Evolutionary conservation across 2,113 vertebrate species (phyloP).

Genomic region (Rhinopomastus cyanomelas): DNA sequence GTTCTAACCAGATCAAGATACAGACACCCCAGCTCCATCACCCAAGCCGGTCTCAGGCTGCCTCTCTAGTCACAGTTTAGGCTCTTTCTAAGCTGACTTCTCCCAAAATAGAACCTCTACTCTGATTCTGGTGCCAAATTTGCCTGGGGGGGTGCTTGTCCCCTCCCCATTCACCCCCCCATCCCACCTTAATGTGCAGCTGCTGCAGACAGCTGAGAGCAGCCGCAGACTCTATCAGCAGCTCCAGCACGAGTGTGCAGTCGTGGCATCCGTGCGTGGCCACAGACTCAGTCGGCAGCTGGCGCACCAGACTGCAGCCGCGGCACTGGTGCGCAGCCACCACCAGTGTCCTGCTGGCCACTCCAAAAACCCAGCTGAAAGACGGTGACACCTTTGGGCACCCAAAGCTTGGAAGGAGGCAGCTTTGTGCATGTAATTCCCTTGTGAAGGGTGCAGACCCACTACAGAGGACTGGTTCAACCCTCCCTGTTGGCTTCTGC

Average conservation of each 20-base stretch:
- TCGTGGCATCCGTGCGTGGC: no score
- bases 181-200: not conserved
- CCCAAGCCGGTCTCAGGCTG: not conserved
- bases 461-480: rapidly evolving
- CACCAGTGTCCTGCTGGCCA: rapidly evolving
- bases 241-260: not conserved
- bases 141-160: not conserved
- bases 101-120: constrained; percentile 3
- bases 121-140: not conserved
- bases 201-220: constrained; percentile 12
- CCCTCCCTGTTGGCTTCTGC: rapidly evolving
- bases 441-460: rapidly evolving
- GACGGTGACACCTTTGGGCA: not conserved
- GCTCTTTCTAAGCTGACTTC: not conserved
- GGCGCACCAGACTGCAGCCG: no score
- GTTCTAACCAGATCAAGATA: not conserved
- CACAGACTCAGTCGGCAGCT: no score
- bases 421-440: not conserved
- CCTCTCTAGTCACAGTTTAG: not conserved
- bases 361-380: not conserved
- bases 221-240: rapidly evolving
- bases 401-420: not conserved
- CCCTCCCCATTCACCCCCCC: no score
- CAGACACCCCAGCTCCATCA: not conserved
- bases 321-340: not conserved